Base-by-base conservation (phyloP, 2,113 vertebrate species). In the Dipodomys spectabilis region DNA sequence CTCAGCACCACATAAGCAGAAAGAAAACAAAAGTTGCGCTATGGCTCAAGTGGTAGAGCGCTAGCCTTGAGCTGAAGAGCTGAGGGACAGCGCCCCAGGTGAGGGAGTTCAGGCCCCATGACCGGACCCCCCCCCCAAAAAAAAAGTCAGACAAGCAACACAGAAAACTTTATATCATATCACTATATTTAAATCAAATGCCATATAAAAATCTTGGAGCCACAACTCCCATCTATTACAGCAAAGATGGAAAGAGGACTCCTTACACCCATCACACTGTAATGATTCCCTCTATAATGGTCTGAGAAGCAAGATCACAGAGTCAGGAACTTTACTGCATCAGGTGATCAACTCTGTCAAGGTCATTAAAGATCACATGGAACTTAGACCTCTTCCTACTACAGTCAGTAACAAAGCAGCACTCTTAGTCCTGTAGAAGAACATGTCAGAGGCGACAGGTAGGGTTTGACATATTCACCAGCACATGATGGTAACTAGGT, bases 171-270 rank as follows among this genome's bases (percentile, higher is more conserved):
- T 32, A 84, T 22, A 16, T 6, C 23, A 28, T 28, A 74, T 12
- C 23, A 32, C 53, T 75, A 10, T 57, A 20, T 27, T 39, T 64
- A 82, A 62, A 25, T 39, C 8, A 84, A 74, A 80, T 8, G 35
- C 1, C 25, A 10, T 19, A 67, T 57, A 23, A 78, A 32, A 62
- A 27, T 35, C 13, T 11, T 57, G 32, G 11, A 7, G 7, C 32
- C n/a, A 15, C 8, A 19, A 11, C 0, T 6, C 3, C 4, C 16
- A 78, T 1, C 9, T 45, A 30, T 4, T 35, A 27, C 12, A 11
- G 53, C 27, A 82, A 44, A 35, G 11, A 84, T 25, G 0, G 1
- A 62, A 2, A 11, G 10, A 39, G 22, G 5, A 15, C 5, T 7
- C 64, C 2, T 39, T 18, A 53, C 22, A 6, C 5, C 11, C 64